phyloP scores from a whole-genome alignment of 2,888 invertebrate species.

The Stenoptilia bipunctidactyla region DNA sequence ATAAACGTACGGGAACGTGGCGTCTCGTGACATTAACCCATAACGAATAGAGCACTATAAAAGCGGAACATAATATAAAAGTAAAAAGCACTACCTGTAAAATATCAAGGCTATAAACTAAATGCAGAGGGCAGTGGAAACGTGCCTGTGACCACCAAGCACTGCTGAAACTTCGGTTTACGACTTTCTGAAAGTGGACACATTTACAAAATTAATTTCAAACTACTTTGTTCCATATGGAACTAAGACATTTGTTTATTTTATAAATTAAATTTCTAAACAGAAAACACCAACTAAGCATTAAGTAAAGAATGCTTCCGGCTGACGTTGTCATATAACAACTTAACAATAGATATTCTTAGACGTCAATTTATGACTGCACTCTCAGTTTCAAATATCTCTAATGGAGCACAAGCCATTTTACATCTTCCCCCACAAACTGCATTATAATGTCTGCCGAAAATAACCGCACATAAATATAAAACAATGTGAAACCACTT shows the following conservation, averaged over 20 bases:
- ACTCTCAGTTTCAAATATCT: slow-evolving; percentile 69
- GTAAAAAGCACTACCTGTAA: slow-evolving; percentile 67
- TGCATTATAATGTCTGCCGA: slow-evolving; percentile 68
- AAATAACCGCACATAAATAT: slow-evolving; percentile 71
- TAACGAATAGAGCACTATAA: slow-evolving; percentile 64
- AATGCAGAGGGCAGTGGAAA: slow-evolving; percentile 54
- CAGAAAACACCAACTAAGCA: neutral
- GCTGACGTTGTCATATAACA: slow-evolving; percentile 13
- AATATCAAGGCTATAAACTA: slow-evolving; percentile 69
- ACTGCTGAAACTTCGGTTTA: neutral
- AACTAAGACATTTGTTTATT: too few species aligned
- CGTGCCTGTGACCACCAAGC: slow-evolving; percentile 33
- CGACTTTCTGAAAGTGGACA: too few species aligned
- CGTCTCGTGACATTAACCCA: slow-evolving; percentile 61
- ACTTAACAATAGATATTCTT: slow-evolving; percentile 49
- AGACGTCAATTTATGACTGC: slow-evolving; percentile 66
- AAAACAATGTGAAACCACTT: slow-evolving; percentile 72
- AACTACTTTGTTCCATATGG: too few species aligned
- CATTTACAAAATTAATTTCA: too few species aligned
- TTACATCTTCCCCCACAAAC: slow-evolving; percentile 68
- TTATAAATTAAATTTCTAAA: neutral
- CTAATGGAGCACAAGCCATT: slow-evolving; percentile 66
- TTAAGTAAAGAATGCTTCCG: neutral
- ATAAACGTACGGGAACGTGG: slow-evolving; percentile 5
- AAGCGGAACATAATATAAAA: slow-evolving; percentile 55